phyloP scores from a whole-genome alignment of 2,113 vertebrate genomes.

The Thomomys bottae region DNA sequence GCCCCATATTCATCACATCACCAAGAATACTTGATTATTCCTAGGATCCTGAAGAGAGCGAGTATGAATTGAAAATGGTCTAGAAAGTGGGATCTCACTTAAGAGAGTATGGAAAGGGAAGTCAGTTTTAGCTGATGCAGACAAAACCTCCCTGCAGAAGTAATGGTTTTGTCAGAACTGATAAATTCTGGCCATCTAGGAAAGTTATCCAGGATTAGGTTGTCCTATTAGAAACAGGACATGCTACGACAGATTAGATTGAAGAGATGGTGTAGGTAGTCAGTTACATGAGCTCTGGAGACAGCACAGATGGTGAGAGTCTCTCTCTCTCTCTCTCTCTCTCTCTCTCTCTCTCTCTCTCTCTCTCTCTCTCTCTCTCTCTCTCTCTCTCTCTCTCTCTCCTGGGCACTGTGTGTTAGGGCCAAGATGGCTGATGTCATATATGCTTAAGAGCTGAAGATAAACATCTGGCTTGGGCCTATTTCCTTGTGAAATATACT shows the following conservation, averaged over 20 bases:
- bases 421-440: not conserved
- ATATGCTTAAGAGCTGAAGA: not conserved
- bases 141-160: not conserved
- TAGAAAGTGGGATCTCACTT: not conserved
- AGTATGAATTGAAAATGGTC: not conserved
- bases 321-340: no score
- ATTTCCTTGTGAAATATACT: not conserved
- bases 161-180: not conserved
- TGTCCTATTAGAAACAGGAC: conserved; percentile 15
- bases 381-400: not conserved
- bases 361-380: not conserved
- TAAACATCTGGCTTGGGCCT: not conserved
- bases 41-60: not conserved
- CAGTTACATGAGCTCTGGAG: conserved; percentile 5
- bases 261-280: conserved; percentile 33
- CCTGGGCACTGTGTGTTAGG: not conserved
- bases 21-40: not conserved
- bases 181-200: conserved; percentile 32
- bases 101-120: not conserved
- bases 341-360: not conserved
- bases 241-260: conserved; percentile 47
- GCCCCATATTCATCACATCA: not conserved
- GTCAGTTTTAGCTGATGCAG: not conserved
- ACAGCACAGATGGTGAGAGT: not conserved
- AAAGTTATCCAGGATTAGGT: not conserved